Evolutionary conservation across 1,140 invertebrate genomes (phyloP), one percentile per base, ranked within the genome.

Genomic region (Hermatobates lingyangjiaoensis): DNA sequence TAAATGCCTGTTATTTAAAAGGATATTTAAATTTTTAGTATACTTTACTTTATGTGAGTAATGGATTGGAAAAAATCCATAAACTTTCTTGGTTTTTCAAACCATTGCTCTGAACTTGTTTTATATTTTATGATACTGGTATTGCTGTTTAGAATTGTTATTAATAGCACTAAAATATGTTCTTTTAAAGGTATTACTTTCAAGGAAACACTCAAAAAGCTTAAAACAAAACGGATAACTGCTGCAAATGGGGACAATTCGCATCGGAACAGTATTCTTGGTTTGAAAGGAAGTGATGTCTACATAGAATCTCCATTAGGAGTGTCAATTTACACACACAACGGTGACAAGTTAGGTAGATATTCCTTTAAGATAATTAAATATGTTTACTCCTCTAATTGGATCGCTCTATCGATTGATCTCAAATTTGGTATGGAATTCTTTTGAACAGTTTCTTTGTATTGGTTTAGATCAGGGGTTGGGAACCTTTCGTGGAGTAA

Each of bases 251-350:
- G 88, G 1, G 71, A 71, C 57, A 71, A 87, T 56, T 87, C 87
- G 65, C 64, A 71, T 47, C 72, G 74, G 58, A 76, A 74, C 25
- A 75, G 79, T 61, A 78, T 93, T 18, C 69, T 88, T 2, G 90
- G 87, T 3, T 62, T 65, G 49, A 68, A 74, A 28, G 91, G 88
- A 20, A 57, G 69, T 53, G 78, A 87, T 66, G 53, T 78, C 1
- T 70, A 68, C 52, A 69, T 94, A 39, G 67, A 77, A 56, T 82
- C 90, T 23, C 90, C 91, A 2, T 57, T 77, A 5, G 91, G 91
- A 4, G 73, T 93, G 2, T 71, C 75, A 34, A 69, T 89, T n/a
- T 73, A 75, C 54, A 71, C 73, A 58, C 75, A 80, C 53, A 65
- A 74, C 56, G 74, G 75, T 21, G 66, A 71, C 52, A 64, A 74